Evolutionary conservation across 2,888 invertebrate species (phyloP).

Genomic region (Petrolisthes manimaculis): DNA sequence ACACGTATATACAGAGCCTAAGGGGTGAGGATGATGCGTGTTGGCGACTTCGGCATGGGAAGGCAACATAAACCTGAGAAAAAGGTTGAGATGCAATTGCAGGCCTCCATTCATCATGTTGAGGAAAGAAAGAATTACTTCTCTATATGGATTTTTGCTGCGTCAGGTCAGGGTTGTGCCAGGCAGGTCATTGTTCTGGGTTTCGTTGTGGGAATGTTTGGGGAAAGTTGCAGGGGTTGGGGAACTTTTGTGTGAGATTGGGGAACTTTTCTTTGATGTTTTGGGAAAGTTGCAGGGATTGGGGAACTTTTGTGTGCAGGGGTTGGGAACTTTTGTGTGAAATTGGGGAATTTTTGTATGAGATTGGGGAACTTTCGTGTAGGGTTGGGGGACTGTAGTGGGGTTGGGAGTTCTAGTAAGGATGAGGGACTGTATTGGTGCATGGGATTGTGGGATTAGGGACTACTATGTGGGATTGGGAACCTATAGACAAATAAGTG

Average conservation of each 20-base stretch:
- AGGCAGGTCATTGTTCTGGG: not conserved
- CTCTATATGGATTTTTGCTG: not conserved
- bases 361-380: not conserved
- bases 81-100: constrained; percentile 27
- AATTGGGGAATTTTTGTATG: not conserved
- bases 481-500: not conserved
- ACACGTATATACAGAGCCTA: too few relatives aligned
- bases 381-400: not conserved
- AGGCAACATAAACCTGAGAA: not conserved
- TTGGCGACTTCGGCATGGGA: not conserved
- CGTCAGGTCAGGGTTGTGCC: constrained; percentile 7
- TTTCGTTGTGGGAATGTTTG: not conserved
- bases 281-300: not conserved
- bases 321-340: not conserved
- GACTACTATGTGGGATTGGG: not conserved
- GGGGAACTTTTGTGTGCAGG: not conserved
- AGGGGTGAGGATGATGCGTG: too few relatives aligned
- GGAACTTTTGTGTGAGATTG: not conserved
- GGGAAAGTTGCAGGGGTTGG: not conserved
- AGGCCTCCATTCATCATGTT: constrained; percentile 16
- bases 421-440: not conserved
- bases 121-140: constrained; percentile 18
- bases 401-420: not conserved
- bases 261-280: not conserved
- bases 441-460: not conserved